Evolutionary conservation across 2,797 vertebrate species (phyloP).

Genomic region (Ciconia nigra): DNA sequence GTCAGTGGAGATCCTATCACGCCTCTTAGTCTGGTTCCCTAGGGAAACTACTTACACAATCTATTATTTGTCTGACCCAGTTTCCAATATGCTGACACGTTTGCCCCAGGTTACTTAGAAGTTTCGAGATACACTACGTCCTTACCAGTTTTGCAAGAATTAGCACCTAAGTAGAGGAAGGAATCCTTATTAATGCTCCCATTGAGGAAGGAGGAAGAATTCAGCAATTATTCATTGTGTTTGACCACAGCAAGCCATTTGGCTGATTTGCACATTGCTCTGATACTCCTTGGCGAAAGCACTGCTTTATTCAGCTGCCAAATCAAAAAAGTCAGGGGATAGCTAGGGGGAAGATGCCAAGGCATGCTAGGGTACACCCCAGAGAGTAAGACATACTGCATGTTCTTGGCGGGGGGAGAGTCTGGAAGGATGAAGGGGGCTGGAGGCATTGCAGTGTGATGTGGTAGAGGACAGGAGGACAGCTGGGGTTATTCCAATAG

Average conservation of each 20-base stretch:
- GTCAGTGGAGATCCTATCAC: conserved; percentile 26
- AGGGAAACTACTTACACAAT: conserved; percentile 38
- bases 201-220: neutral
- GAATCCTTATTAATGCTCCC: neutral
- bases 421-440: neutral
- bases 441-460: neutral
- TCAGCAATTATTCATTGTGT: neutral
- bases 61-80: conserved; percentile 51
- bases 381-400: neutral
- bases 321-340: neutral
- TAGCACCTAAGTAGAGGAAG: neutral
- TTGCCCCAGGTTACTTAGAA: conserved; percentile 4
- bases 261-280: neutral
- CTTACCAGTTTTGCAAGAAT: neutral
- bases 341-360: neutral
- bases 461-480: neutral
- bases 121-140: neutral
- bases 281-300: neutral
- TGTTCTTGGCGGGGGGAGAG: neutral
- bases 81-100: conserved; percentile 34
- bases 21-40: conserved; percentile 42
- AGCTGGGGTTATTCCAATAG: neutral
- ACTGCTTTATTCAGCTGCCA: neutral
- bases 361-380: neutral
- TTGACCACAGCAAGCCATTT: neutral